These are phyloP conservation scores for Drosophila merina DNA, from an alignment of 2,888 invertebrate species.

Conservation along the genomic window DNA sequence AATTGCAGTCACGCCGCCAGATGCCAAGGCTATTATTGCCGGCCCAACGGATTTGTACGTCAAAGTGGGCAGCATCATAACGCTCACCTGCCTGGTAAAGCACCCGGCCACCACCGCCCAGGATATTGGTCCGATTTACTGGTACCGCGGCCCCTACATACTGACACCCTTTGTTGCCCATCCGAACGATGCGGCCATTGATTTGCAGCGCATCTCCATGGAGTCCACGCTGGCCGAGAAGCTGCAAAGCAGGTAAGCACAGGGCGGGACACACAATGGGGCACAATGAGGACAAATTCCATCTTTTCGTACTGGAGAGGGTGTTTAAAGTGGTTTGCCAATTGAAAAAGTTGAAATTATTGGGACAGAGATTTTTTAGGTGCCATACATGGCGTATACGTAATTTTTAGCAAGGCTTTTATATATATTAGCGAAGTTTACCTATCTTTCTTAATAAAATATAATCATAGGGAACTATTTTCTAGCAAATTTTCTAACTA, in stretches of 20 bases:
- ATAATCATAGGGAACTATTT: no score
- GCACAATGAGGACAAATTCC: neutral
- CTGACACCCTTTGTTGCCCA: conserved; percentile 83
- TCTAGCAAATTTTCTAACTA: no score
- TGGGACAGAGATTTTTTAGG: no score
- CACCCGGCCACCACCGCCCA: conserved; percentile 86
- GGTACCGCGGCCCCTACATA: conserved; percentile 87
- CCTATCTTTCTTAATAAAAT: no score
- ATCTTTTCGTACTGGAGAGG: neutral
- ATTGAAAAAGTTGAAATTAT: no score
- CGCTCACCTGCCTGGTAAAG: conserved; percentile 89
- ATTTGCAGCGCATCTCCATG: conserved; percentile 83
- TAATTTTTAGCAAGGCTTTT: neutral
- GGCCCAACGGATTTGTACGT: conserved; percentile 89
- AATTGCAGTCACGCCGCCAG: conserved; percentile 84
- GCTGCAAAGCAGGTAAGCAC: conserved; percentile 87
- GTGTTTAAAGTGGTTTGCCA: neutral
- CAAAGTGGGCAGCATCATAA: conserved; percentile 90
- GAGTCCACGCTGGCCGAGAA: conserved; percentile 86
- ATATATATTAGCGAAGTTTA: no score
- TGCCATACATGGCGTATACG: neutral
- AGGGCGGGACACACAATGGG: neutral
- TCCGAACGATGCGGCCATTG: conserved; percentile 83
- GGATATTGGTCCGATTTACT: conserved; percentile 89
- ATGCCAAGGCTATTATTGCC: conserved; percentile 88